phyloP scores from a whole-genome alignment of 2,888 invertebrate genomes.

The Bombylius major region DNA sequence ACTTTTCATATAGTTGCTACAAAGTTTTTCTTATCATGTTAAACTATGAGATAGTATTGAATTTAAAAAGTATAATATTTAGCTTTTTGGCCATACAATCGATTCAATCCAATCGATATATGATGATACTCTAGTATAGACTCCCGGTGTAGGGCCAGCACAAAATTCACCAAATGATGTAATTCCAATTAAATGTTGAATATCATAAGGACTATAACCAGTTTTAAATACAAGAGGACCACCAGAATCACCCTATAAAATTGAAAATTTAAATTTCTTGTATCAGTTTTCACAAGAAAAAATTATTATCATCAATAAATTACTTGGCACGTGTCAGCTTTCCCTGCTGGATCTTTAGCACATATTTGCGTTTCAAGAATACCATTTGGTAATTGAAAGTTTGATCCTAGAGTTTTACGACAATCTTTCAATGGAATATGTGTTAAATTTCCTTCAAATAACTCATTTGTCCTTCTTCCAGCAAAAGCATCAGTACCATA shows the following conservation, averaged over 20 bases:
- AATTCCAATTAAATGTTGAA: constrained; percentile 12
- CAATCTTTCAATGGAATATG: constrained; percentile 28
- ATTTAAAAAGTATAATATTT: too few species aligned
- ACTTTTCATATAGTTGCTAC: too few species aligned
- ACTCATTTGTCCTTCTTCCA: constrained; percentile 25
- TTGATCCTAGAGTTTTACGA: constrained; percentile 19
- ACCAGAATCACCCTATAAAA: constrained; percentile 20
- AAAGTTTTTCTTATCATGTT: too few species aligned
- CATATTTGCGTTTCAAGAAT: constrained; percentile 30
- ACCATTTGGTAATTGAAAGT: constrained; percentile 14
- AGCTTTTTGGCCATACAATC: constrained; percentile 5
- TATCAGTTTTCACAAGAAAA: neutral
- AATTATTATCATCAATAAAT: neutral
- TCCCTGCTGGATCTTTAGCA: constrained; percentile 23
- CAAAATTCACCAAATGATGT: constrained; percentile 17
- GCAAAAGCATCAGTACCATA: constrained; percentile 44
- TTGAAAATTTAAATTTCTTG: neutral
- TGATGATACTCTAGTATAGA: constrained; percentile 14
- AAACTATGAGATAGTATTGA: too few species aligned
- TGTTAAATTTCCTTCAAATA: constrained; percentile 28
- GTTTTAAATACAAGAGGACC: constrained; percentile 14
- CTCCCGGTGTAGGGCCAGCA: constrained; percentile 8
- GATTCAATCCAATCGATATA: constrained; percentile 13
- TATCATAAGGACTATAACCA: neutral
- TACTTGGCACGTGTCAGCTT: constrained; percentile 3